phyloP scores from a whole-genome alignment of 2,888 invertebrate species.

The Doris montereyensis region DNA sequence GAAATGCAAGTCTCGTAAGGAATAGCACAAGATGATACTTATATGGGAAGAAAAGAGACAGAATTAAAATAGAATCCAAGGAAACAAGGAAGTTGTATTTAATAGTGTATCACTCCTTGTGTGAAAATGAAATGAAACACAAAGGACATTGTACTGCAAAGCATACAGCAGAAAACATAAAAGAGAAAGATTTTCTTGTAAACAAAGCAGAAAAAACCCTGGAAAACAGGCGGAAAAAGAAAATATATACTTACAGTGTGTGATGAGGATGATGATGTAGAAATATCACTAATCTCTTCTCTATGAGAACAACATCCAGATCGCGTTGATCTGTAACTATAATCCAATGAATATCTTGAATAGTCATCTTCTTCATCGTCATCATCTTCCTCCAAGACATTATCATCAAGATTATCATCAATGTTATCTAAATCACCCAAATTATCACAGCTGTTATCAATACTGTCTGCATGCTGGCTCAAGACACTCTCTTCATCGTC shows the following conservation, averaged over 20 bases:
- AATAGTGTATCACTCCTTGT: too few relatives aligned
- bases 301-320: constrained; percentile 21
- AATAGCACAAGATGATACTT: too few relatives aligned
- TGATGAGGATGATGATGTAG: constrained; percentile 8
- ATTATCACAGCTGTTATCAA: constrained; percentile 44
- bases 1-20: too few relatives aligned
- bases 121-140: too few relatives aligned
- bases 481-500: constrained; percentile 35
- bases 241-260: constrained; percentile 16
- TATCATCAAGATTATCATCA: constrained; percentile 4
- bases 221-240: too few relatives aligned
- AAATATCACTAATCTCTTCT: constrained; percentile 14
- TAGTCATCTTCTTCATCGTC: constrained; percentile 22
- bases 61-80: too few relatives aligned
- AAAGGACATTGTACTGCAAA: too few relatives aligned
- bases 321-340: constrained; percentile 17
- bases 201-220: too few relatives aligned
- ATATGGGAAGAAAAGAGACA: too few relatives aligned
- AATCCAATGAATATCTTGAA: background rate
- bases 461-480: constrained; percentile 33
- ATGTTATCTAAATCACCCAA: constrained; percentile 27
- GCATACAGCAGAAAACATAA: too few relatives aligned
- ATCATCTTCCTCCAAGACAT: background rate
- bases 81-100: too few relatives aligned
- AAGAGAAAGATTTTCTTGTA: too few relatives aligned